Conservation (phyloP, 2,888 invertebrate genomes). For the Limnephilus marmoratus region DNA sequence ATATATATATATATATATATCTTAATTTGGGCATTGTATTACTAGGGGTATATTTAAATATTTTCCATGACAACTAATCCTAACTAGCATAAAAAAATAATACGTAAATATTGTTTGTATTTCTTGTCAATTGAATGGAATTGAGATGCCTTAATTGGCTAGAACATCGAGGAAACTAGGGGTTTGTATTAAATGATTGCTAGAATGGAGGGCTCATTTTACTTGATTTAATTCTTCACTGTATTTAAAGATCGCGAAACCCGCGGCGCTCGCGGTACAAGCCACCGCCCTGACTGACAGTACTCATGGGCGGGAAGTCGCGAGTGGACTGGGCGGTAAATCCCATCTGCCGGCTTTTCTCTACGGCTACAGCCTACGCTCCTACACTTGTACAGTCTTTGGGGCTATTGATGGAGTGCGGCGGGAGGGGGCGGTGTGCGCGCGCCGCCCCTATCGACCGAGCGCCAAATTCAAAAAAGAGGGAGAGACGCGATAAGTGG, state of each 20-base stretch:
- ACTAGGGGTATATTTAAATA: background rate
- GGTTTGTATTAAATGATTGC: background rate
- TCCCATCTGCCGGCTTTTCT: background rate
- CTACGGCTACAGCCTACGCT: background rate
- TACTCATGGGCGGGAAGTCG: conserved; percentile 59
- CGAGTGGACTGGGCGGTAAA: conserved; percentile 43
- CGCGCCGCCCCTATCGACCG: conserved; percentile 47
- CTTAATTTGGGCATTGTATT: background rate
- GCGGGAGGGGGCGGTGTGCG: conserved; percentile 32
- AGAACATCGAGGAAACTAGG: background rate
- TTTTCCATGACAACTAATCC: background rate
- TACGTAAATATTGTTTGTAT: conserved; percentile 4
- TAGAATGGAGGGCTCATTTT: conserved; percentile 16
- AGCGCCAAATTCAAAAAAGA: conserved; percentile 58
- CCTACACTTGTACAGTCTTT: background rate
- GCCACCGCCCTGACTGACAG: conserved; percentile 68
- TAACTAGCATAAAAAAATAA: background rate
- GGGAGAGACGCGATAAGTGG: conserved; percentile 53
- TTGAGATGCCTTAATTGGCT: background rate
- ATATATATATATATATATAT: background rate
- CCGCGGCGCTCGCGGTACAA: conserved; percentile 63
- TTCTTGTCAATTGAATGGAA: background rate
- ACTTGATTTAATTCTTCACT: conserved; percentile 9
- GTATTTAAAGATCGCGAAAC: conserved; percentile 47
- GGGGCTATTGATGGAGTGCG: conserved; percentile 60